These are phyloP conservation scores for Leptodirus hochenwartii DNA, from an alignment of 2,888 invertebrate species.

Conservation along the genomic window DNA sequence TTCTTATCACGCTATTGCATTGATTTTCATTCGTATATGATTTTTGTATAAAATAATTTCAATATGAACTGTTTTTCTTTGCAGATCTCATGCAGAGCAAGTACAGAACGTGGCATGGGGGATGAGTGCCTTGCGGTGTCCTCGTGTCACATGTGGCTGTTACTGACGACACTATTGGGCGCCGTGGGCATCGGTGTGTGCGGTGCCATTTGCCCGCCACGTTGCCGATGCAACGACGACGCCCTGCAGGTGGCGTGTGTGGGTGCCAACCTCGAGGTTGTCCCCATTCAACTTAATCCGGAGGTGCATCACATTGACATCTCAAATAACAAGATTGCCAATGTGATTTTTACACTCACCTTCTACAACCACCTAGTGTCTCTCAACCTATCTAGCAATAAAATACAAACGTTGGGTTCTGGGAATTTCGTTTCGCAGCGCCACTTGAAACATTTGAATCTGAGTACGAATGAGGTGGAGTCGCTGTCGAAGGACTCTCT, in stretches of 20 bases:
- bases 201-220: conserved; percentile 46
- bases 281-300: conserved; percentile 79
- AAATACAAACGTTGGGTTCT: conserved; percentile 60
- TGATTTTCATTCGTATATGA: too few relatives aligned
- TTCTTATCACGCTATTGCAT: too few relatives aligned
- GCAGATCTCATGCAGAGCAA: conserved; percentile 26
- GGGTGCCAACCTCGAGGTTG: conserved; percentile 61
- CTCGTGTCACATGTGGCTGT: conserved; percentile 26
- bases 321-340: conserved; percentile 65
- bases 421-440: conserved; percentile 65
- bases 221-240: conserved; percentile 68
- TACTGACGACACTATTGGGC: conserved; percentile 33
- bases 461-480: conserved; percentile 58
- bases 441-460: conserved; percentile 53
- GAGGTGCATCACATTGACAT: conserved; percentile 68
- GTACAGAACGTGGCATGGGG: conserved; percentile 24
- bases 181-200: conserved; percentile 20
- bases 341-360: conserved; percentile 56
- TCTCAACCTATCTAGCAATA: conserved; percentile 69
- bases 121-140: conserved; percentile 25
- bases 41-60: too few relatives aligned
- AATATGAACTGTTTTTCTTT: conserved; percentile 17
- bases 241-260: conserved; percentile 59
- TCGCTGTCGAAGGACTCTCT: conserved; percentile 57
- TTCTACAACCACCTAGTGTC: conserved; percentile 65